phyloP scores from a whole-genome alignment of 2,888 invertebrate genomes.

The Ernsta delagoae region DNA sequence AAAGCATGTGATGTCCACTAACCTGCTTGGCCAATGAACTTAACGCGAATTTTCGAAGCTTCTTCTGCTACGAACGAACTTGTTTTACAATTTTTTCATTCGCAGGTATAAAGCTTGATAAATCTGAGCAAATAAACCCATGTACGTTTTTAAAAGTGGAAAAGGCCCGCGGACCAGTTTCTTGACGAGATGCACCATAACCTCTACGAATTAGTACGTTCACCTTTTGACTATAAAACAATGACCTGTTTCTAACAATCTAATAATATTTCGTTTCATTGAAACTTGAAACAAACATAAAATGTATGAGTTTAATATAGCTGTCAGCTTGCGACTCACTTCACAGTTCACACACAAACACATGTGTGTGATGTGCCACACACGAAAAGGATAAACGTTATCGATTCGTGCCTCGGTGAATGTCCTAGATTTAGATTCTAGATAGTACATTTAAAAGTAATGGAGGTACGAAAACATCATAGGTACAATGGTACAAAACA shows the following conservation, averaged over 20 bases:
- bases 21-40: no score
- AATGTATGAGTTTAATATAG: background rate
- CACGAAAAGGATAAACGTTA: constrained; percentile 28
- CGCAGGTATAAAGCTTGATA: no score
- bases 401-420: constrained; percentile 30
- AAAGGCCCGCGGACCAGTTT: no score
- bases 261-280: constrained; percentile 4
- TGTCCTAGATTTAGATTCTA: constrained; percentile 32
- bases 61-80: no score
- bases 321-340: background rate
- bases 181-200: no score
- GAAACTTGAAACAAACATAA: background rate
- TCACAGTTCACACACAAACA: constrained; percentile 15
- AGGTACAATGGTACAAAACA: background rate
- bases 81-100: no score
- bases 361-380: background rate
- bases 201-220: no score
- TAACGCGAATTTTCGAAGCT: no score
- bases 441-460: constrained; percentile 21
- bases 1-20: no score
- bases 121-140: no score
- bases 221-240: no score
- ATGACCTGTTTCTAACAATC: background rate
- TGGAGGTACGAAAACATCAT: background rate
- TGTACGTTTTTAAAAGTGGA: no score